Base-by-base conservation (phyloP, 2,888 invertebrate genomes). In the Tuberolachnus salignus region DNA sequence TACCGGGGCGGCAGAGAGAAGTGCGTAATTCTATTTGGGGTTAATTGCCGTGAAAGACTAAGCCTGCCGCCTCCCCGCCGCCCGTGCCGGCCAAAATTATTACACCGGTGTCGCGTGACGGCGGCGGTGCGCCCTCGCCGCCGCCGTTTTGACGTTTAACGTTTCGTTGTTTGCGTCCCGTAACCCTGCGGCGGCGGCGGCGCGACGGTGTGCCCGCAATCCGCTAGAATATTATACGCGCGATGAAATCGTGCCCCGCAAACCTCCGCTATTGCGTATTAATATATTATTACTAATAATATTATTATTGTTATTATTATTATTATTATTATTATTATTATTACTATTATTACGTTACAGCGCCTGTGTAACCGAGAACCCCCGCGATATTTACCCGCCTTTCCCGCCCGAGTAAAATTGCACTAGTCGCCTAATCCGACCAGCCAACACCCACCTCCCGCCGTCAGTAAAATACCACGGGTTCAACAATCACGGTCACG, bases 11-110 rank as follows among this genome's bases (percentile, higher is more conserved):
- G 19, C 3, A 55, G 44, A n/a, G 26, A 11, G 23, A 23, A 1
- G 44, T 13, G 67, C 42, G 21, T 74, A 75, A 75, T 67, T 34
- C 67, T 49, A 57, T 67, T 75, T 75, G 46, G 57, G 75, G 75
- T 75, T 75, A 75, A 75, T 75, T 75, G 75, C 57, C 75, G 59
- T 67, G 49, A 67, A 75, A 75, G 26, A 59, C 75, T 75, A 75
- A 75, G 57, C 75, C 57, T 55, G 57, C 67, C 55, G 49, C 16
- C 2, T 46, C 55, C n/a, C n/a, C n/a, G n/a, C n/a, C n/a, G n/a
- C n/a, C n/a, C n/a, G n/a, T n/a, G n/a, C n/a, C n/a, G n/a, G 66
- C 63, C 63, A 49, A 74, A 34, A 74, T 74, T 74, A 74, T 74
- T 74, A 64, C 66, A 21, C 75, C 55, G 64, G 46, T 59, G 75